phyloP scores from a whole-genome alignment of 2,888 invertebrate species.

The Rhagonycha fulva region DNA sequence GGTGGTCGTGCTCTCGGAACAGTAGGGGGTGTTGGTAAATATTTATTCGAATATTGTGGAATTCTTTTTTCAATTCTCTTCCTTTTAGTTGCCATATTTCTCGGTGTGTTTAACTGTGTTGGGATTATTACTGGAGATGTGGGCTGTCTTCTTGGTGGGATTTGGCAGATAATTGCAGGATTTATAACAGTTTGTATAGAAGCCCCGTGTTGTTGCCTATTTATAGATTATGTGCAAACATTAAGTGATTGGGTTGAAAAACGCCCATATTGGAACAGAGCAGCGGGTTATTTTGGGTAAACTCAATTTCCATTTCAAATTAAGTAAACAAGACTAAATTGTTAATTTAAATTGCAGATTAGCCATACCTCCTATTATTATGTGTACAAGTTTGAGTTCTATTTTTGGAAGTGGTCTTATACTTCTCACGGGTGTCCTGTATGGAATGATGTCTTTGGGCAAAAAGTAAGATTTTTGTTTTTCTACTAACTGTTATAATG shows the following conservation, averaged over 20 bases:
- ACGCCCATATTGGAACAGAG: slow-evolving; percentile 89
- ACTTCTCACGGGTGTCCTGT: slow-evolving; percentile 85
- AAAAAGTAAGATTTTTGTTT: slow-evolving; percentile 76
- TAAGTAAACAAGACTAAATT: background rate
- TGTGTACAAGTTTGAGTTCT: slow-evolving; percentile 76
- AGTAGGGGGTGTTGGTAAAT: slow-evolving; percentile 82
- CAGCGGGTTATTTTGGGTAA: slow-evolving; percentile 78
- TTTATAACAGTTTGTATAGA: slow-evolving; percentile 88
- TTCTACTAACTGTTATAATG: background rate
- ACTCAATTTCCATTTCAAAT: background rate
- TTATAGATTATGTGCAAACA: slow-evolving; percentile 90
- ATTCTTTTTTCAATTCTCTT: slow-evolving; percentile 10
- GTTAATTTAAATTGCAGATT: slow-evolving; percentile 61
- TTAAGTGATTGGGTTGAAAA: slow-evolving; percentile 82
- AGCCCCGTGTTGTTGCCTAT: slow-evolving; percentile 96
- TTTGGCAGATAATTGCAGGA: slow-evolving; percentile 88
- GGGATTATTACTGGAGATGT: slow-evolving; percentile 67
- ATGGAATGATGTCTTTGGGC: slow-evolving; percentile 94
- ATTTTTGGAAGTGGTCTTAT: slow-evolving; percentile 88
- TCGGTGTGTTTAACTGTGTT: slow-evolving; percentile 78
- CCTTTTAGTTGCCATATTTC: slow-evolving; percentile 79
- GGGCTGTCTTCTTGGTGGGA: slow-evolving; percentile 73
- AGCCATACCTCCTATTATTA: slow-evolving; percentile 77
- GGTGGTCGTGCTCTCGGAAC: slow-evolving; percentile 82
- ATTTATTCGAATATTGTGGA: slow-evolving; percentile 29